Evolutionary conservation across 2,797 vertebrate species (phyloP), one percentile per base, ranked within the genome.

Genomic region (Australoheros facetus): DNA sequence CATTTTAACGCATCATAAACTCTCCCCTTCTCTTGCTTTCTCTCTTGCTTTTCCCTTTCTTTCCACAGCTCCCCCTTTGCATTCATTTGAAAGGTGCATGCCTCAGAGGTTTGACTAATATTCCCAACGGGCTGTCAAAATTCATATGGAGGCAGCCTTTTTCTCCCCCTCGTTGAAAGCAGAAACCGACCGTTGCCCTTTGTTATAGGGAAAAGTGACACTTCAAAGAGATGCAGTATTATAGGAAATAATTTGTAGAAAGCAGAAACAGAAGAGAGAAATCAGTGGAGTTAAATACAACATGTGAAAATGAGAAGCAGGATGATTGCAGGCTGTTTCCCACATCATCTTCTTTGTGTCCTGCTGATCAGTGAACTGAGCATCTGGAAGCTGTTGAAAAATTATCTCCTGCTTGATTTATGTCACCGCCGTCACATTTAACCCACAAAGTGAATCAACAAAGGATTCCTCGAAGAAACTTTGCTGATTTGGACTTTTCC

Each of bases 21-120:
- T 80, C 75, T 54, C 56, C 51, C 74, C 51, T 51, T 73, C 72
- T 75, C 37, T 76, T 16, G 66, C 80, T 53, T 56, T 42, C 42
- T 51, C 75, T 71, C 79, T 73, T 79, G 58, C 66, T 66, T 79
- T 66, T 60, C 42, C 4, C 21, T 39, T 51, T 66, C 39, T 73
- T 30, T 73, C 1, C 26, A 30, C 71, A 19, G 34, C 26, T 64
- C 30, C 56, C 78, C 32, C 71, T 71, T 51, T 56, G 78, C 72
- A 79, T 83, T 76, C 72, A 88, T 85, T 78, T 88, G 84, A 84
- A 79, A 84, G 84, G 53, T 82, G 72, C 80, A 85, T 62, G 84
- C 84, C 84, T 90, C 74, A 84, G 60, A 89, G 85, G 77, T 85
- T 88, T 89, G 78, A 88, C 78, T 82, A 87, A 91, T 89, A 88